Percentiles rank a stretch among this genome's conserved stretches.
phyloP scores from a whole-genome alignment of 1,140 invertebrate species.

The Pogonus chalceus region DNA sequence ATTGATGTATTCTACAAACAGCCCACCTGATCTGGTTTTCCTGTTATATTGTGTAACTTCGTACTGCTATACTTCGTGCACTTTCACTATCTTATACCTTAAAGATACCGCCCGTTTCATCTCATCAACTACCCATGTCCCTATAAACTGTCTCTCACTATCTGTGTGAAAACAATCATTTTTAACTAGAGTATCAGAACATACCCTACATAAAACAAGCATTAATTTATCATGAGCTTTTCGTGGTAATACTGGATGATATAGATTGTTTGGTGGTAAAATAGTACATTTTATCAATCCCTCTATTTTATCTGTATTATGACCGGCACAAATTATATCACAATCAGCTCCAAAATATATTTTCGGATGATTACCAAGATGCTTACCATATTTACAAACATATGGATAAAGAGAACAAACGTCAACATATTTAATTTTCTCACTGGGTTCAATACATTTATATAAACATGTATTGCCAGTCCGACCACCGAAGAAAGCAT shows the following conservation, averaged over 20 bases:
- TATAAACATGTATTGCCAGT: background rate
- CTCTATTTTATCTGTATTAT: constrained; percentile 14
- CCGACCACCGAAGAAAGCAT: background rate
- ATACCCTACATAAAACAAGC: constrained; percentile 27
- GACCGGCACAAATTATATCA: background rate
- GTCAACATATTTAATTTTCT: constrained; percentile 33
- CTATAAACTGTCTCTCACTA: constrained; percentile 26
- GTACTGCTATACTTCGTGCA: constrained; percentile 34
- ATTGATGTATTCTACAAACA: constrained; percentile 28
- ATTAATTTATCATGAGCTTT: constrained; percentile 24
- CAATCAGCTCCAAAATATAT: constrained; percentile 12
- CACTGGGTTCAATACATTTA: constrained; percentile 3
- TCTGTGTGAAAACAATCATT: constrained; percentile 22
- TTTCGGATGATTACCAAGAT: constrained; percentile 30
- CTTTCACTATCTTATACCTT: constrained; percentile 31
- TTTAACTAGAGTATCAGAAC: constrained; percentile 11
- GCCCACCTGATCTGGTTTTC: constrained; percentile 15
- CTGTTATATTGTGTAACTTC: constrained; percentile 16
- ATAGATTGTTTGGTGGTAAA: constrained; percentile 26
- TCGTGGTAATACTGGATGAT: constrained; percentile 27
- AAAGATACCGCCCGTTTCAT: constrained; percentile 26
- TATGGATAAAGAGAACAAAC: constrained; percentile 32
- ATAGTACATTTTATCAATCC: constrained; percentile 26
- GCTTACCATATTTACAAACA: constrained; percentile 25
- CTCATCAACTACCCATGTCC: constrained; percentile 34